phyloP scores from a whole-genome alignment of 2,888 invertebrate genomes.

The Buathra laborator region DNA sequence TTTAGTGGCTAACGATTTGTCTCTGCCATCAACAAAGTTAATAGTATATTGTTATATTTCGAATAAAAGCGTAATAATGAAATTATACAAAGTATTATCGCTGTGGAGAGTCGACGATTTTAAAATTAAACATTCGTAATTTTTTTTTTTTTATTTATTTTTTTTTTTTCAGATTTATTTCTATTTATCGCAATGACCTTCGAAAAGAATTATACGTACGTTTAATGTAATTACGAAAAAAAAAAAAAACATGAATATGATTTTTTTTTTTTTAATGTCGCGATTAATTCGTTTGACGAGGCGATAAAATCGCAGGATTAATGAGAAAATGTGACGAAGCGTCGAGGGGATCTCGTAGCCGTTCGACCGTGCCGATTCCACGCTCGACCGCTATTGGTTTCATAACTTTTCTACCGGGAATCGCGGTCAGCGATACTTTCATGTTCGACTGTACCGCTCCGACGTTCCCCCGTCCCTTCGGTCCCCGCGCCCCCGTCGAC shows the following conservation, averaged over 20 bases:
- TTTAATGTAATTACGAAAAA: constrained; percentile 13
- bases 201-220: background rate
- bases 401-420: constrained; percentile 80
- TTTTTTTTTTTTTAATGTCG: constrained; percentile 18
- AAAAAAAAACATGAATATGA: background rate
- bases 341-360: constrained; percentile 29
- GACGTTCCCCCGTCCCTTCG: constrained; percentile 31
- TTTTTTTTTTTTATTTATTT: no score
- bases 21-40: background rate
- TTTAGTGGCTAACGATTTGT: background rate
- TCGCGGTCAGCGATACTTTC: constrained; percentile 82
- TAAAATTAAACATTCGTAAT: no score
- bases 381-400: constrained; percentile 78
- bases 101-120: no score
- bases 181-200: background rate
- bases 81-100: background rate
- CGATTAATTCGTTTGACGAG: constrained; percentile 53
- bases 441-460: constrained; percentile 76
- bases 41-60: no score
- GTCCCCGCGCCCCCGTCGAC: constrained; percentile 69
- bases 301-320: constrained; percentile 58
- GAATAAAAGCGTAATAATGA: no score
- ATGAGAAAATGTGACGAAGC: constrained; percentile 58
- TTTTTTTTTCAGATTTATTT: background rate
- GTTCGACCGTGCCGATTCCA: constrained; percentile 59